Evolutionary conservation across 2,888 invertebrate genomes (phyloP), one percentile per base, ranked within the genome.

Genomic region (Drosophila longiperda): DNA sequence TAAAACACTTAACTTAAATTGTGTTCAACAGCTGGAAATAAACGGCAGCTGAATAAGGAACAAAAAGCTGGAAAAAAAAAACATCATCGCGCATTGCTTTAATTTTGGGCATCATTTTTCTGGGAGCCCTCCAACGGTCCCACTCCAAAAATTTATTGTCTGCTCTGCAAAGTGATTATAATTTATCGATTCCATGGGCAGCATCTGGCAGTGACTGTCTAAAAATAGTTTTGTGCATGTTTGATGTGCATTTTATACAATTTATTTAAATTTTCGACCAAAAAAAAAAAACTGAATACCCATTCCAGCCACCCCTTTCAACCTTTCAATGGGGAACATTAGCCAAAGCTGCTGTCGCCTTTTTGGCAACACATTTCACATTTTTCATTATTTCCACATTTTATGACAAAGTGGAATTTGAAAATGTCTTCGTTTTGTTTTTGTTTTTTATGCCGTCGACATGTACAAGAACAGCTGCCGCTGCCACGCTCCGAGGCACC

Each of bases 1-100:
- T 75, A 78, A 82, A 78, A 73, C 87, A 90, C 89, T 90, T 86
- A 78, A 73, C 73, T 82, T 75, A 82, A 87, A 90, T 88, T 82
- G 87, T 78, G 78, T 53, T 83, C 89, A 90, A 86, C 90, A 87
- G 90, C 87, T 90, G 90, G 78, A 83, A 75, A 75, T 83, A 76
- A 87, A 73, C 59, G 76, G 73, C 70, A 75, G 50, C 20, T 23
- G 32, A 17, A 64, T 32, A 34, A 20, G 50, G 45, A 45, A 59
- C 29, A 33, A 36, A 59, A 52, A 34, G 40, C 54, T 48, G 33
- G 64, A 59, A 23, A 42, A 23, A 26, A 15, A 33, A 52, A 52
- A 33, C 4, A 17, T 8, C 20, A 33, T 20, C 49, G 54, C 61
- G 59, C 61, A 64, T 40, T 78, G 66, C 78, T 80, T 80, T 66